Conservation (phyloP, 2,888 invertebrate species). For the Lasioglossum morio region DNA sequence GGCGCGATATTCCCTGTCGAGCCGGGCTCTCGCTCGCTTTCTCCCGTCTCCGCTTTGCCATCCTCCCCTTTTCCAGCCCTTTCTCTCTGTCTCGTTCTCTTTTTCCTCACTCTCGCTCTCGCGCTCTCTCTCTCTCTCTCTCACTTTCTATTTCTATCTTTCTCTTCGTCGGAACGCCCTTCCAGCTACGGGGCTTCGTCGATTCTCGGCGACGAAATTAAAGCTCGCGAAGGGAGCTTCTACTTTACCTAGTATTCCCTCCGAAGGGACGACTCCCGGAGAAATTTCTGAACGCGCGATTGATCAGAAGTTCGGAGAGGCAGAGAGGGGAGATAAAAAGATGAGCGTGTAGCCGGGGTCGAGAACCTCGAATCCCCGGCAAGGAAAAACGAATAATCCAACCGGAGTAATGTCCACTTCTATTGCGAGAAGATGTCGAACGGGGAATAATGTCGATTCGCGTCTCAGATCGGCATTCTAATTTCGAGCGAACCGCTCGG, state of each 20-base stretch:
- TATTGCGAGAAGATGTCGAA: background rate
- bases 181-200: slow-evolving; percentile 40
- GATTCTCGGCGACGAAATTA: slow-evolving; percentile 66
- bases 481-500: slow-evolving; percentile 7
- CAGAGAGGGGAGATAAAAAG: background rate
- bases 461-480: background rate
- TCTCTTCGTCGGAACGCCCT: slow-evolving; percentile 10
- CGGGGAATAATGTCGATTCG: slow-evolving; percentile 18
- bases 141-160: background rate
- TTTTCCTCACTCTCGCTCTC: background rate
- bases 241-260: slow-evolving; percentile 49
- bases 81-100: background rate
- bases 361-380: slow-evolving; percentile 14
- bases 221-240: slow-evolving; percentile 65
- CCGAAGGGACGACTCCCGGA: slow-evolving; percentile 30
- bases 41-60: background rate
- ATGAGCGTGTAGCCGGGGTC: slow-evolving; percentile 14
- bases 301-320: slow-evolving; percentile 30
- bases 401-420: slow-evolving; percentile 15
- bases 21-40: slow-evolving; percentile 47
- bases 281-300: slow-evolving; percentile 39
- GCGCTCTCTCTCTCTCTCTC: background rate
- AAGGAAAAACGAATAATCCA: slow-evolving; percentile 19
- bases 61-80: background rate
- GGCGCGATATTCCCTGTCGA: slow-evolving; percentile 73